A percentile compares a stretch with the other conserved stretches of the same genome.
Conservation (phyloP, 2,113 vertebrate genomes). For the Rhinopomastus cyanomelas region DNA sequence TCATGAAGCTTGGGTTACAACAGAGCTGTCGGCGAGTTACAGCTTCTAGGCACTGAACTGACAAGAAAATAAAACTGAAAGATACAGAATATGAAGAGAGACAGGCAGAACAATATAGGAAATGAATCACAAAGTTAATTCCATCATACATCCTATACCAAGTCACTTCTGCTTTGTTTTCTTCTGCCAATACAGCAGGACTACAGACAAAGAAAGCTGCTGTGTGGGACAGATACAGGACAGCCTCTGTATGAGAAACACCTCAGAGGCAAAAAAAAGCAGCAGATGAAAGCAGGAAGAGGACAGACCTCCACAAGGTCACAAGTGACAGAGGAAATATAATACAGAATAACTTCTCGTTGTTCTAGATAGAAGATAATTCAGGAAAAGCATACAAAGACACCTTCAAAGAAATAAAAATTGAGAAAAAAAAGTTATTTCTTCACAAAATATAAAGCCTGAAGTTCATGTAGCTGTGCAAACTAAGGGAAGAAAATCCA, state of each 20-base stretch:
- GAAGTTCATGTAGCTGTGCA: neutral
- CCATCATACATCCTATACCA: rapidly evolving
- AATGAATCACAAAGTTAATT: neutral
- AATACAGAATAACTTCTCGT: neutral
- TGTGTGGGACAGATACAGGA: neutral
- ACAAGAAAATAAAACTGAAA: neutral
- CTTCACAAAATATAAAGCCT: neutral
- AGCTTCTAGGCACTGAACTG: neutral
- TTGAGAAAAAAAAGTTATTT: neutral
- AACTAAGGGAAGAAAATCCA: neutral
- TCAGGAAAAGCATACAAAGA: neutral
- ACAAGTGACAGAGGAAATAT: neutral
- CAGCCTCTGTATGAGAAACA: neutral
- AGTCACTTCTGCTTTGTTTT: neutral
- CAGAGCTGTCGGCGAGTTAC: neutral
- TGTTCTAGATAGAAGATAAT: neutral
- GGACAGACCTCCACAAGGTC: neutral
- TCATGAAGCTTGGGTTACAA: neutral
- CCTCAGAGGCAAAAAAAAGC: neutral
- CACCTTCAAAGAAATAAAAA: neutral
- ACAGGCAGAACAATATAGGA: neutral
- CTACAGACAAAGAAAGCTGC: neutral
- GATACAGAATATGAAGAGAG: neutral
- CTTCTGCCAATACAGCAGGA: neutral
- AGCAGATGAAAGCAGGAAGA: neutral